Evolutionary conservation across 2,797 vertebrate species (phyloP).

Genomic region (Melanotaenia trifasciata): DNA sequence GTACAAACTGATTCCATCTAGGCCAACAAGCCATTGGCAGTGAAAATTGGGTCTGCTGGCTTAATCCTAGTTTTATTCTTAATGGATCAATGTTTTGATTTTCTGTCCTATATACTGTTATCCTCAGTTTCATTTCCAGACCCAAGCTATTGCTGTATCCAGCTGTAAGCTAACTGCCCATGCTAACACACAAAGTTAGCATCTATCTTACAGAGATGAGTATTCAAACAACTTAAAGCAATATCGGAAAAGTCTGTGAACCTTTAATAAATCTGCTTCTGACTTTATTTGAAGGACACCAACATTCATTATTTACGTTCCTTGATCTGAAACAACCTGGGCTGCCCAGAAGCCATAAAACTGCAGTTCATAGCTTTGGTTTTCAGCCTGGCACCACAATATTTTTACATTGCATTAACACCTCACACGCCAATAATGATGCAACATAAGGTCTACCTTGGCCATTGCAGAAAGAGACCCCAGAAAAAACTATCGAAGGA

Average conservation of each 20-base stretch:
- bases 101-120: not conserved
- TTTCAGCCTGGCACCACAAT: not conserved
- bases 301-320: not conserved
- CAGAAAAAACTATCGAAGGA: not conserved
- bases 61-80: not conserved
- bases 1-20: not conserved
- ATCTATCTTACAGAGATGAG: not conserved
- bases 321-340: not conserved
- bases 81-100: slow-evolving; percentile 4
- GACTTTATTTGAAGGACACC: not conserved
- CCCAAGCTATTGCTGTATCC: not conserved
- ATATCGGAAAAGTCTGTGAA: no score
- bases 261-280: not conserved
- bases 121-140: slow-evolving; percentile 1
- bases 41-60: not conserved
- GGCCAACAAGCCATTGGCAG: not conserved
- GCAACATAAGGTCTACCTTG: not conserved
- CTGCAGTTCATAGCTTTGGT: not conserved
- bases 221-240: not conserved
- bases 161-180: not conserved
- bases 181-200: not conserved
- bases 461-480: not conserved
- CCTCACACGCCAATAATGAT: not conserved
- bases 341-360: not conserved
- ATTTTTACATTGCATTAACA: not conserved